A percentile compares a stretch with the other conserved stretches of the same genome.
phyloP scores from a whole-genome alignment of 1,140 invertebrate genomes.

The Saxidomus purpurata region DNA sequence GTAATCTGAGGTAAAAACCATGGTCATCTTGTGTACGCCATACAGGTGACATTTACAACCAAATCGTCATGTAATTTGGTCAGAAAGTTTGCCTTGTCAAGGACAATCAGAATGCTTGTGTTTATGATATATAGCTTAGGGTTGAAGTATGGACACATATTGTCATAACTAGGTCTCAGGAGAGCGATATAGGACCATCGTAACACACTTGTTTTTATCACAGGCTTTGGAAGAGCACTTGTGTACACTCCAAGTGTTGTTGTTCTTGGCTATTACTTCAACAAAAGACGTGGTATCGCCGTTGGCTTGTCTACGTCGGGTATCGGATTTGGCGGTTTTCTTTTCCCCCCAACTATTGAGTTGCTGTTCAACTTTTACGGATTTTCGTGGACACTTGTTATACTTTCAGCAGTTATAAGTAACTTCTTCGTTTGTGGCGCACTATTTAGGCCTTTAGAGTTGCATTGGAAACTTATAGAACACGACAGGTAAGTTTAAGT shows the following conservation, averaged over 20 bases:
- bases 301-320: conserved; percentile 83
- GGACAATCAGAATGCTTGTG: too few species aligned
- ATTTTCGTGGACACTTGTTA: conserved; percentile 33
- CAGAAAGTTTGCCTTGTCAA: too few species aligned
- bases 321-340: conserved; percentile 81
- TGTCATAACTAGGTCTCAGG: too few species aligned
- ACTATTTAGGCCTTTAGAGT: conserved; percentile 25
- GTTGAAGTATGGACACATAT: too few species aligned
- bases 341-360: conserved; percentile 80
- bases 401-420: conserved; percentile 25
- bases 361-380: conserved; percentile 69
- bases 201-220: too few species aligned
- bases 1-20: too few species aligned
- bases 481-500: not conserved
- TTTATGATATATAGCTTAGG: too few species aligned
- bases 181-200: too few species aligned
- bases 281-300: conserved; percentile 74
- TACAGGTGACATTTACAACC: too few species aligned
- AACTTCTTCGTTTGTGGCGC: conserved; percentile 43
- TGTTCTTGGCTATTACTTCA: conserved; percentile 80
- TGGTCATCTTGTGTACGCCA: too few species aligned
- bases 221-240: conserved; percentile 83
- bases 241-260: conserved; percentile 79
- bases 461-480: not conserved
- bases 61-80: too few species aligned